phyloP scores from a whole-genome alignment of 2,113 vertebrate genomes.

The Ictalurus punctatus region DNA sequence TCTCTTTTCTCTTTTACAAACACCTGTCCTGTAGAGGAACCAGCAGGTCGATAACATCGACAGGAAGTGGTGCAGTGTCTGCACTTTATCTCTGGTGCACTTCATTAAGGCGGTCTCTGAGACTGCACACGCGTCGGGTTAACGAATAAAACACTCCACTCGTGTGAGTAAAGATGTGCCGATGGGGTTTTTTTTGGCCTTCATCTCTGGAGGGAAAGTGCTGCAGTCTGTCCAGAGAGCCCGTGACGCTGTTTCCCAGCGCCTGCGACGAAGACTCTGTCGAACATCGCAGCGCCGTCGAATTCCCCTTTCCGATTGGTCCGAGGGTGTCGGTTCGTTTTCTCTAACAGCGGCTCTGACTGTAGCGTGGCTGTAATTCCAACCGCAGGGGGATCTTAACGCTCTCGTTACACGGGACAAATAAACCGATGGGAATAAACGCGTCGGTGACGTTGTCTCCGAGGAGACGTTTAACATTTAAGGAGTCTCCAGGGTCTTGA shows the following conservation, averaged over 20 bases:
- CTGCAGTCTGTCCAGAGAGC: not conserved
- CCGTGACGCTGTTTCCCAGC: not conserved
- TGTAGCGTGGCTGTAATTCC: not conserved
- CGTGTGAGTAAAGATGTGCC: not conserved
- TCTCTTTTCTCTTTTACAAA: not conserved
- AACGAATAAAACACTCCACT: not conserved
- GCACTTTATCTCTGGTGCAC: conserved; percentile 2
- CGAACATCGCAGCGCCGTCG: not conserved
- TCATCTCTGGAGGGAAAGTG: not conserved
- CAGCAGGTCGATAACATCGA: not conserved
- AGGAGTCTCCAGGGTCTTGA: too few relatives aligned
- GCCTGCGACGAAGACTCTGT: not conserved
- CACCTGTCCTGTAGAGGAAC: conserved; percentile 35
- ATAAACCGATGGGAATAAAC: too few relatives aligned
- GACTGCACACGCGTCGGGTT: not conserved
- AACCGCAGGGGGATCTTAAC: not conserved
- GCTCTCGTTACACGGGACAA: not conserved
- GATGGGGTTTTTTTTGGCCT: not conserved
- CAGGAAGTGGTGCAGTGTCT: conserved; percentile 44
- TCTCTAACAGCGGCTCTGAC: too few relatives aligned
- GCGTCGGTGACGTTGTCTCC: too few relatives aligned
- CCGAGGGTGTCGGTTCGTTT: not conserved
- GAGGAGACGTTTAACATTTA: too few relatives aligned
- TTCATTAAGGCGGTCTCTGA: not conserved
- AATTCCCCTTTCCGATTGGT: not conserved